Evolutionary conservation across 1,140 invertebrate species (phyloP), one percentile per base, ranked within the genome.

Genomic region (Caerostris darwini): DNA sequence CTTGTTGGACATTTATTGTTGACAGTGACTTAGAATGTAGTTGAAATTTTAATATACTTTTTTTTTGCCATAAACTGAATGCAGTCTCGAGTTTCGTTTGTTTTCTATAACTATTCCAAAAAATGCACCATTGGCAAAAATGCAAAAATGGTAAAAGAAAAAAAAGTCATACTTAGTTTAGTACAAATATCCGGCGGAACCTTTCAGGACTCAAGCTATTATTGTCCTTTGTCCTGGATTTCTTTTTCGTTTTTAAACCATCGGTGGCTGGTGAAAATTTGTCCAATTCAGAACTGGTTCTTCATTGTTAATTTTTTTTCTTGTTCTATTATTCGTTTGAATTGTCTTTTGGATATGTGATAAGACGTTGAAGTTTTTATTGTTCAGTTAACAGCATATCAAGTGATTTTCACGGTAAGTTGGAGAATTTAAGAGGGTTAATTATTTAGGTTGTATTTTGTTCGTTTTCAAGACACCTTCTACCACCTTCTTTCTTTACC

Each of bases 221-320:
- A 50, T 50, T 77, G 53, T 77, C 53, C 67, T 77, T 77, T 50
- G 50, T 12, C 12, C 71, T 50, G 7, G 12, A 12, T 67, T 67
- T 67, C 17, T 67, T 3, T 8, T 77, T 77, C 19, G 8, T 7
- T 34, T 71, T 8, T 8, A 71, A 8, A 7, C 12, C 19, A 34
- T 3, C 50, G 7, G 53, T 77, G 34, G 50, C n/a, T n/a, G n/a
- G n/a, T n/a, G n/a, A n/a, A n/a, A n/a, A n/a, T n/a, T n/a, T n/a
- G n/a, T n/a, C n/a, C n/a, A n/a, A n/a, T n/a, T n/a, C n/a, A n/a
- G n/a, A n/a, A n/a, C 71, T 7, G 71, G 71, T 77, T 77, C n/a
- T n/a, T n/a, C 50, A 77, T 77, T 77, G 34, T 77, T 53, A 77
- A 12, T n/a, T 77, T 12, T 77, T 77, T 34, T 77, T 77, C 50